phyloP scores from a whole-genome alignment of 2,888 invertebrate genomes.

The Nomada fucata region DNA sequence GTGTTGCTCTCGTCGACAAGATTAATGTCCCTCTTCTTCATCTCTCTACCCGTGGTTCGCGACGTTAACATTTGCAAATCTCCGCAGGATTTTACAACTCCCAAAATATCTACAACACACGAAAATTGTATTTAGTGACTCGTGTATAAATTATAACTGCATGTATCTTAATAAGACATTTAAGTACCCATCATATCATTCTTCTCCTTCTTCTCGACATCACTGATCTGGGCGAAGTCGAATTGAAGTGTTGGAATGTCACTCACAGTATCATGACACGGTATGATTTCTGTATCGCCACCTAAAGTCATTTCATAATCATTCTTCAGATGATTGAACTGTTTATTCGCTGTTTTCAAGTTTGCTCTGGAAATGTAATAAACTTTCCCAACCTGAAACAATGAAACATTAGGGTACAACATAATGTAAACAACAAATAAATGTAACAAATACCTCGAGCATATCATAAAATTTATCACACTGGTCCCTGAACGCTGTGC shows the following conservation, averaged over 20 bases:
- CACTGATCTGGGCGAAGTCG: constrained; percentile 86
- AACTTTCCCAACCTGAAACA: constrained; percentile 89
- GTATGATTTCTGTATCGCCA: constrained; percentile 88
- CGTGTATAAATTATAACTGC: background rate
- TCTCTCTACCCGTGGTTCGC: constrained; percentile 90
- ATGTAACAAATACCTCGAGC: constrained; percentile 88
- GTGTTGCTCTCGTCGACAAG: constrained; percentile 94
- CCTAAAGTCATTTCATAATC: constrained; percentile 98
- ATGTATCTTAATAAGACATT: background rate
- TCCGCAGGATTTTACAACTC: constrained; percentile 90
- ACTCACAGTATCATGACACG: constrained; percentile 82
- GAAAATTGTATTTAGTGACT: background rate
- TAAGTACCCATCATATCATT: constrained; percentile 90
- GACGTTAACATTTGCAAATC: constrained; percentile 91
- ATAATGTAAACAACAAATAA: background rate
- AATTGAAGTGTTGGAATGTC: constrained; percentile 90
- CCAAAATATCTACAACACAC: constrained; percentile 91
- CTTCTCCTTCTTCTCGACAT: constrained; percentile 88
- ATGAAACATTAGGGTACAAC: constrained; percentile 4
- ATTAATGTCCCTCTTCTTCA: constrained; percentile 94
- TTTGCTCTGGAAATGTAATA: constrained; percentile 94
- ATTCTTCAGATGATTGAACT: constrained; percentile 92
- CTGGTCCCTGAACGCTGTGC: constrained; percentile 94
- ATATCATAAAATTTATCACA: constrained; percentile 95
- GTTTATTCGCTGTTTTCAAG: constrained; percentile 97